Conservation (phyloP, 2,113 vertebrate genomes). For the Spea multiplicata region DNA sequence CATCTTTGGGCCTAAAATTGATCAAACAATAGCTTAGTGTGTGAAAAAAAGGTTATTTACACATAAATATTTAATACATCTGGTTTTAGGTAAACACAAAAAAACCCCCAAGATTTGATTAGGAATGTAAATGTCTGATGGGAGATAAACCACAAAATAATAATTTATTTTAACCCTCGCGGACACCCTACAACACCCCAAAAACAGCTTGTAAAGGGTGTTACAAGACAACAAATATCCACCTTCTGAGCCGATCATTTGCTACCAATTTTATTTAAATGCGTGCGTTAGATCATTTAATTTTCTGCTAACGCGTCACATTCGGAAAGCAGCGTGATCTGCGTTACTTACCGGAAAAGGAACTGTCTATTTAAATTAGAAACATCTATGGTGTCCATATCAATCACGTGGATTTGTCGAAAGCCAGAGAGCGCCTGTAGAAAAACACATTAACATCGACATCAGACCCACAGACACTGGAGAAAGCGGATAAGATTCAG, state of each 20-base stretch:
- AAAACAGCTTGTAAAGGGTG: too few species aligned
- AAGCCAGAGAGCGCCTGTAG: slow-evolving; percentile 88
- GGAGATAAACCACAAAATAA: too few species aligned
- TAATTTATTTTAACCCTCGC: too few species aligned
- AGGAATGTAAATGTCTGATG: too few species aligned
- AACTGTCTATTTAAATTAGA: slow-evolving; percentile 97
- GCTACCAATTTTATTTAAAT: too few species aligned
- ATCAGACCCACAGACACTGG: background rate
- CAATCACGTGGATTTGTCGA: slow-evolving; percentile 93
- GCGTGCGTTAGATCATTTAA: too few species aligned
- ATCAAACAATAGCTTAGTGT: background rate
- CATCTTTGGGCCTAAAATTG: slow-evolving; percentile 81
- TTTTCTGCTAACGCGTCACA: too few species aligned
- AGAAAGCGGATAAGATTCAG: background rate
- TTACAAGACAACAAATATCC: too few species aligned
- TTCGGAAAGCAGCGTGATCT: background rate
- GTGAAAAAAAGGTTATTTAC: background rate
- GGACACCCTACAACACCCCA: too few species aligned
- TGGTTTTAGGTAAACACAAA: background rate
- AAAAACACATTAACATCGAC: slow-evolving; percentile 50
- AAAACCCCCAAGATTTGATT: too few species aligned
- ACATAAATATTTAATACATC: background rate
- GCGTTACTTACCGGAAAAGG: slow-evolving; percentile 84
- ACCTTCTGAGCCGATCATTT: too few species aligned
- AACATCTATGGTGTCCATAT: slow-evolving; percentile 95